Conservation (phyloP, 2,888 invertebrate genomes). For the Liopterus haemorrhoidalis region DNA sequence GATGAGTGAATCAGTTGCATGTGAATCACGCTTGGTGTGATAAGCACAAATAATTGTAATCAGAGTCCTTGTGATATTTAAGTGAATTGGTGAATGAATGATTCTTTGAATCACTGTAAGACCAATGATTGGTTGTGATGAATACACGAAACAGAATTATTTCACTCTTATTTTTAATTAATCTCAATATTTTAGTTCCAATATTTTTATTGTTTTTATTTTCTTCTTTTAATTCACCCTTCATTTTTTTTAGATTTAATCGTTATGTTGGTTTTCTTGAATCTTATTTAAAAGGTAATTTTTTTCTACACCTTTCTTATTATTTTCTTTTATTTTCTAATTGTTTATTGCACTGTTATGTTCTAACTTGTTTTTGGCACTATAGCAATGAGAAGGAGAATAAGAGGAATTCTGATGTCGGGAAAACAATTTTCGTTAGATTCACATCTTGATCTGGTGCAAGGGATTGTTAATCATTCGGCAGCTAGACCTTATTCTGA, state of each 20-base stretch:
- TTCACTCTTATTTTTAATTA: too few species aligned
- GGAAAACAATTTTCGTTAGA: slow-evolving; percentile 89
- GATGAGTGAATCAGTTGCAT: too few species aligned
- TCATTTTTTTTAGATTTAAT: not conserved
- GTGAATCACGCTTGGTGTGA: too few species aligned
- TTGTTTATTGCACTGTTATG: not conserved
- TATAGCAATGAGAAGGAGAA: slow-evolving; percentile 75
- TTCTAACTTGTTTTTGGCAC: slow-evolving; percentile 29
- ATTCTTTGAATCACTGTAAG: too few species aligned
- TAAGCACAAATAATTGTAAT: too few species aligned
- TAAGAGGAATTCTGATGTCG: slow-evolving; percentile 81
- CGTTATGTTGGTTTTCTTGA: not conserved
- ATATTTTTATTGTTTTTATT: too few species aligned
- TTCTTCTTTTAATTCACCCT: slow-evolving; percentile 10
- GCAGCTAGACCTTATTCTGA: slow-evolving; percentile 33
- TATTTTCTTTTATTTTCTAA: slow-evolving; percentile 3
- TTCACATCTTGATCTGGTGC: slow-evolving; percentile 85
- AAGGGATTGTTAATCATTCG: slow-evolving; percentile 56
- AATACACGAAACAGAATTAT: too few species aligned
- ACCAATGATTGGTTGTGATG: too few species aligned
- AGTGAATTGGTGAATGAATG: too few species aligned
- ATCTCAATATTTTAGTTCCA: too few species aligned
- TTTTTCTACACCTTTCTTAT: slow-evolving; percentile 5
- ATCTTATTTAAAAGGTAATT: not conserved
- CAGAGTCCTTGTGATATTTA: too few species aligned